Evolutionary conservation across 2,113 vertebrate species (phyloP).

Genomic region (Gobio gobio): DNA sequence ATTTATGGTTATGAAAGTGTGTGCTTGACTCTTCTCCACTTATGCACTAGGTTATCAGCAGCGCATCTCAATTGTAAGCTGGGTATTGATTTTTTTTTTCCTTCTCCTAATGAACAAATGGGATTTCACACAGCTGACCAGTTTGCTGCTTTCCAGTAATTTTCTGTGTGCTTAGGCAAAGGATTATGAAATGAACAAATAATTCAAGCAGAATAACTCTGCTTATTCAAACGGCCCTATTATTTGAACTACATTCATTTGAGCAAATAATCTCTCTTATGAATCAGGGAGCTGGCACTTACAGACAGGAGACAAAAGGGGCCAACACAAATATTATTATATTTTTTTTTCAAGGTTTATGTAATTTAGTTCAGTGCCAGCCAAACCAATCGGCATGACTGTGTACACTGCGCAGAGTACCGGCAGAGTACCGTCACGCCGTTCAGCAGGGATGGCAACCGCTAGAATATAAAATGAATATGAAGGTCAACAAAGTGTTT

Average conservation of each 20-base stretch:
- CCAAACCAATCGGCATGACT: conserved; percentile 78
- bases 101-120: conserved; percentile 77
- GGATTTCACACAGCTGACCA: conserved; percentile 83
- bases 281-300: conserved; percentile 70
- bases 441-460: conserved; percentile 35
- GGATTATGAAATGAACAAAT: conserved; percentile 83
- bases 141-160: conserved; percentile 84
- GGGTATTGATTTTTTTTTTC: conserved; percentile 71
- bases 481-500: conserved; percentile 53
- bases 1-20: conserved; percentile 41
- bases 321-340: conserved; percentile 77
- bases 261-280: conserved; percentile 80
- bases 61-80: conserved; percentile 65
- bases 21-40: conserved; percentile 30
- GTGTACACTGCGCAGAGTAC: conserved; percentile 65
- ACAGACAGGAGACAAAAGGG: conserved; percentile 58
- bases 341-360: conserved; percentile 72
- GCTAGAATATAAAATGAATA: conserved; percentile 54
- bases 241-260: conserved; percentile 82
- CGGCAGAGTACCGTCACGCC: conserved; percentile 53
- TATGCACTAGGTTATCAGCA: conserved; percentile 59
- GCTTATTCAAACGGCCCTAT: conserved; percentile 76
- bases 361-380: conserved; percentile 75
- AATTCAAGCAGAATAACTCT: conserved; percentile 76
- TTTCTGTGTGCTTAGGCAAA: conserved; percentile 79